phyloP scores from a whole-genome alignment of 2,797 vertebrate genomes.

The Hylomyscus alleni region DNA sequence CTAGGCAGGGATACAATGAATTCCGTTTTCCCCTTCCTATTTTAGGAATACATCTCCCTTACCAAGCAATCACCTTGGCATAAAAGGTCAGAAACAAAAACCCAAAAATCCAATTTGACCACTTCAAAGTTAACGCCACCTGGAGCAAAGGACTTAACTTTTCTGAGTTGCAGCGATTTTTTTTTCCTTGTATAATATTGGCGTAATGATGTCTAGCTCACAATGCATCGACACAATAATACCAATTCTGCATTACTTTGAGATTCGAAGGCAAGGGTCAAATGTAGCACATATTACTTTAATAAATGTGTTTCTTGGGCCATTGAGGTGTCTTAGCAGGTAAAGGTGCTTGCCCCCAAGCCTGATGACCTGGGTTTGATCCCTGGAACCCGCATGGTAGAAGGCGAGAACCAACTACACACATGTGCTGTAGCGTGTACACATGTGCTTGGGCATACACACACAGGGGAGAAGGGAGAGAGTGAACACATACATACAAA shows the following conservation, averaged over 20 bases:
- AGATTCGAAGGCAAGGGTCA: neutral
- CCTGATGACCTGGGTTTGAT: neutral
- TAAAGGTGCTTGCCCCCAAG: neutral
- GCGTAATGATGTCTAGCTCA: neutral
- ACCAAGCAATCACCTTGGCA: conserved; percentile 42
- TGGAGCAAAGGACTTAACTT: conserved; percentile 31
- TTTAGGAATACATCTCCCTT: conserved; percentile 38
- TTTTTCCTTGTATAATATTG: conserved; percentile 19
- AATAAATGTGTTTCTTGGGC: neutral
- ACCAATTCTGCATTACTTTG: neutral
- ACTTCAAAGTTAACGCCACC: neutral
- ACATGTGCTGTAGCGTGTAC: no score
- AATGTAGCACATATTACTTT: neutral
- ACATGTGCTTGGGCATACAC: neutral
- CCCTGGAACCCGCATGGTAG: neutral
- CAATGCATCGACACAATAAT: neutral
- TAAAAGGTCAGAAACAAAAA: conserved; percentile 49
- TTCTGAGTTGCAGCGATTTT: neutral
- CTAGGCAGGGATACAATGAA: neutral
- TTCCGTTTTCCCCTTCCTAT: conserved; percentile 53
- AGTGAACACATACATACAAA: neutral
- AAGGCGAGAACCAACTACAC: neutral
- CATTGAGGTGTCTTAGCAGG: neutral
- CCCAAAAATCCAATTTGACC: neutral
- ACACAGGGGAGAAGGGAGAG: neutral